These are phyloP conservation scores for Chlorodrepanis virens DNA, from an alignment of 2,113 vertebrate genomes.

Conservation along the genomic window DNA sequence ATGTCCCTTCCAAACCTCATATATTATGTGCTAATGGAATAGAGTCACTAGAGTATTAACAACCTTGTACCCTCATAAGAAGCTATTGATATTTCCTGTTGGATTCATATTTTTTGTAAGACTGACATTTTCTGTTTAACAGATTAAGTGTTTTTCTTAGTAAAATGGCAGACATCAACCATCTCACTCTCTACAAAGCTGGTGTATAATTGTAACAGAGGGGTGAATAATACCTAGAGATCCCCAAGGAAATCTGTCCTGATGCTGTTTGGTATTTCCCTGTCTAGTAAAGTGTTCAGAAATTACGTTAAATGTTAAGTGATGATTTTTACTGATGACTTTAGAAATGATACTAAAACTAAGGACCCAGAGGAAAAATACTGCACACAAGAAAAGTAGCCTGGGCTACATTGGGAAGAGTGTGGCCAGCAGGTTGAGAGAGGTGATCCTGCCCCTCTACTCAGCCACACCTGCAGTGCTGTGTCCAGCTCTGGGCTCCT, in stretches of 20 bases:
- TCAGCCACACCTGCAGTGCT: not conserved
- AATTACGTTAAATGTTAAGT: not conserved
- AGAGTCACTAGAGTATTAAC: not conserved
- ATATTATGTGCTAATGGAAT: not conserved
- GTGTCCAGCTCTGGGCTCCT: not conserved
- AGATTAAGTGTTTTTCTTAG: not conserved
- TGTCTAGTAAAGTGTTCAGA: not conserved
- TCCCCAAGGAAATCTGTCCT: not conserved
- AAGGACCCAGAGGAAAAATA: not conserved
- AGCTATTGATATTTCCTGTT: not conserved
- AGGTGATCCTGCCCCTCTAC: not conserved
- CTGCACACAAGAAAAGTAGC: not conserved
- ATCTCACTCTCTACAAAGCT: not conserved
- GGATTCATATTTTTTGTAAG: not conserved
- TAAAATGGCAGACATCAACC: not conserved
- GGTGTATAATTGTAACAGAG: not conserved
- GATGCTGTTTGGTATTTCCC: not conserved
- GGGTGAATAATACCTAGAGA: not conserved
- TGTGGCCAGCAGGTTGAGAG: not conserved
- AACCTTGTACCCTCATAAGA: not conserved
- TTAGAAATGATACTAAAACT: not conserved
- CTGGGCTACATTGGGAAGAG: rapidly evolving
- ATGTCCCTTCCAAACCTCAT: not conserved
- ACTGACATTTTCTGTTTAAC: not conserved
- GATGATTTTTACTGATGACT: not conserved